Base-by-base conservation (phyloP, 2,797 vertebrate species). In the Onychomys torridus region DNA sequence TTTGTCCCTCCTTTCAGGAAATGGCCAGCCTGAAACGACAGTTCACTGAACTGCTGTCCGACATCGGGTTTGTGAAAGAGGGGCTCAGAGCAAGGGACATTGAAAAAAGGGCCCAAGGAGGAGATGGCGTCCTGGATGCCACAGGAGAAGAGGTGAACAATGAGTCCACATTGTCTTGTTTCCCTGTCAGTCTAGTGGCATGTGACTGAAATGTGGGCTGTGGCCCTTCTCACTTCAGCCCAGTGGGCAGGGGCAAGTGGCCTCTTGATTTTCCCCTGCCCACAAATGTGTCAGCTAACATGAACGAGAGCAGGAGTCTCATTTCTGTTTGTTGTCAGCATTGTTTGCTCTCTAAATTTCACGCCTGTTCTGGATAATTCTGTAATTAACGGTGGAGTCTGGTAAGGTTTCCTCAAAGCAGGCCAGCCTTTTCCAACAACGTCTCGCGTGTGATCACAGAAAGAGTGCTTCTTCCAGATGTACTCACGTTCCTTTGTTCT, bases 51-150 rank as follows among this genome's bases (percentile, higher is more conserved):
- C 98, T 99, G 95, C 98, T 99, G 81, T 99, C 99, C 0, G 99
- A 99, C 97, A 99, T 99, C 86, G 99, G 99, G 73, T 99, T 99
- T 98, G 99, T 99, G 93, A 99, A 99, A 88, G 99, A 99, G 81
- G 99, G 99, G 9, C 98, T 99, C 96, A 99, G 99, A 98, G 99
- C 99, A 96, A 99, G 99, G 93, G 98, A 99, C 43, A 99, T 99
- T 43, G 99, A 99, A 97, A 99, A 99, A 87, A 99, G 98, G 98
- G 99, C 98, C 85, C 99, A 99, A 75, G 99, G 99, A 97, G 98
- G 99, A 0, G 99, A 99, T 65, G 99, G 99, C 0, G 98, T 99
- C 94, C 81, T 99, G 94, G 99, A 99, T 95, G 99, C 99, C 77
- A 99, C 99, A 1, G 99, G 99, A 81, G 99, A 98, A 69, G 99